Evolutionary conservation across 2,113 vertebrate genomes (phyloP).

Genomic region (Butastur rufipennis): DNA sequence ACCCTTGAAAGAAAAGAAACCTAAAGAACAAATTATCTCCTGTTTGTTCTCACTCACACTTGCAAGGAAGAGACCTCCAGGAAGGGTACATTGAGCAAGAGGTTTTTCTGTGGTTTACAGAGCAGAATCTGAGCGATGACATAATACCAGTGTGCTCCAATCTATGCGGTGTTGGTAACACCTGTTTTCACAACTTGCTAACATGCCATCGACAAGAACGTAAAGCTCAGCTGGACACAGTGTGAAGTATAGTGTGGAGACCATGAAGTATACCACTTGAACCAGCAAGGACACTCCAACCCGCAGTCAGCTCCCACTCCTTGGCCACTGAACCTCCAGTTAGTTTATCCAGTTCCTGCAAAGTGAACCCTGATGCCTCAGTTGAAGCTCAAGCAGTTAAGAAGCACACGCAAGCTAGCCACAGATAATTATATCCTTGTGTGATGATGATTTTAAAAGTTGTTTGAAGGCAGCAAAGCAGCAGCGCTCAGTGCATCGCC

Average conservation of each 20-base stretch:
- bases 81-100: neutral
- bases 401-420: neutral
- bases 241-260: neutral
- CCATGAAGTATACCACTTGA: neutral
- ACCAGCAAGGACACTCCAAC: neutral
- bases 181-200: neutral
- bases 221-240: neutral
- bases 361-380: neutral
- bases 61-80: neutral
- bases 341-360: neutral
- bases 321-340: neutral
- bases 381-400: neutral
- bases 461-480: neutral
- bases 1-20: neutral
- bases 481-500: neutral
- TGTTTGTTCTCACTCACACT: neutral
- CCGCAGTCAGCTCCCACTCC: neutral
- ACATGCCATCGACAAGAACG: neutral
- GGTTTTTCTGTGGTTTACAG: neutral
- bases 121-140: neutral
- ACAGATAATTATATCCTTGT: neutral
- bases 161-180: neutral
- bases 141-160: neutral
- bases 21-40: neutral
- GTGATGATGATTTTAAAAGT: accelerated